Base-by-base conservation (phyloP, 2,888 invertebrate genomes). In the Trilocha varians region DNA sequence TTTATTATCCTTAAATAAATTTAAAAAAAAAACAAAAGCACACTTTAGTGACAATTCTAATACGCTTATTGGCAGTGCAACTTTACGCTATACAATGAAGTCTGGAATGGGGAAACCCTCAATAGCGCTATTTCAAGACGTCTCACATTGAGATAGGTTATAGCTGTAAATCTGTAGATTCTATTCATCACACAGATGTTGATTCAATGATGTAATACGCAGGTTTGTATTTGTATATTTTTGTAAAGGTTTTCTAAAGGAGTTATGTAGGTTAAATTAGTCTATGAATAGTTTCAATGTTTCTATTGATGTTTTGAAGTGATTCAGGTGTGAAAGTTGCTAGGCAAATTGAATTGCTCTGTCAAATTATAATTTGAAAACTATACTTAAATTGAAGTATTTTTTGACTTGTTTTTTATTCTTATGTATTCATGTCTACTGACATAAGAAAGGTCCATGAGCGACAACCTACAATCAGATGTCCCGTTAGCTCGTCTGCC, bases 91-190 rank as follows among this genome's bases (percentile, higher is more conserved):
- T 3, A 25, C 2, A 25, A 25, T 25, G 11, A 9, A 25, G 25
- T 76, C 71, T 77, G 75, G 65, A 45, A 49, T 55, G 64, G 70
- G 70, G 68, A 72, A 64, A 52, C 62, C 63, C 65, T 75, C 62
- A 70, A 78, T 76, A 63, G 69, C 54, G 63, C 73, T 73, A 72
- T 73, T 43, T 36, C 40, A 48, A 73, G 66, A 67, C 63, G 66
- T 68, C 70, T 62, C 74, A 65, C 57, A 78, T 80, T 79, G 79
- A 78, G 80, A 80, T 82, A 82, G 83, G 80, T 80, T 78, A 74
- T 66, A 71, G 66, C 65, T 62, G 69, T 64, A 57, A 62, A 68
- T 55, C 64, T 52, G 42, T 47, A 38, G 49, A 48, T 47, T 50
- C 68, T 65, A 72, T 82, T 77, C 66, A 76, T 46, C 65, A 62